phyloP scores from a whole-genome alignment of 2,888 invertebrate species.

The Euzetes globulus region DNA sequence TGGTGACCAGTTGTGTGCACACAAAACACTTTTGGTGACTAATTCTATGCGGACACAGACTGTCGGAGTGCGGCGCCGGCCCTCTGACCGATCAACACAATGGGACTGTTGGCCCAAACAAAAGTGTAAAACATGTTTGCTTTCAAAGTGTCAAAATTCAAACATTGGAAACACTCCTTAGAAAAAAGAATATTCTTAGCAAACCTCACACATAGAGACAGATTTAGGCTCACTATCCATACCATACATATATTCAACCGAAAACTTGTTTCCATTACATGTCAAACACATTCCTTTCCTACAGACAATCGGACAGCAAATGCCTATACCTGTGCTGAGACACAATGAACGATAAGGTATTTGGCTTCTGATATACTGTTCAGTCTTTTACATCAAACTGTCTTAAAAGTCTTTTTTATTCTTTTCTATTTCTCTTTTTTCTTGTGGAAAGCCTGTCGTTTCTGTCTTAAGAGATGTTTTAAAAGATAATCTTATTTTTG shows the following conservation, averaged over 20 bases:
- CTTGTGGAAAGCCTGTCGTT: background rate
- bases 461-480: slow-evolving; percentile 9
- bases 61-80: slow-evolving; percentile 24
- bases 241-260: background rate
- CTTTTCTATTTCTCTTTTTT: background rate
- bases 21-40: slow-evolving; percentile 2
- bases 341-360: slow-evolving; percentile 14
- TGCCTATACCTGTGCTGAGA: background rate
- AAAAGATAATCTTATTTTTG: slow-evolving; percentile 14
- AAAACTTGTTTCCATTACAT: slow-evolving; percentile 8
- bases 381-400: background rate
- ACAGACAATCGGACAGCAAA: slow-evolving; percentile 1
- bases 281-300: background rate
- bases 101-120: background rate
- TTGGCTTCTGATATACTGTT: background rate
- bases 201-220: background rate
- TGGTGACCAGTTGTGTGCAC: background rate
- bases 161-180: slow-evolving; percentile 15
- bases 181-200: background rate
- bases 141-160: slow-evolving; percentile 6
- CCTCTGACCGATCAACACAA: slow-evolving; percentile 13
- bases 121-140: slow-evolving; percentile 9
- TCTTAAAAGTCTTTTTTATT: background rate
- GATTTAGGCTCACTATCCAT: background rate
- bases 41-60: slow-evolving; percentile 2